Evolutionary conservation across 1,140 invertebrate genomes (phyloP), one percentile per base, ranked within the genome.

Genomic region (Rhagoletis pomonella): DNA sequence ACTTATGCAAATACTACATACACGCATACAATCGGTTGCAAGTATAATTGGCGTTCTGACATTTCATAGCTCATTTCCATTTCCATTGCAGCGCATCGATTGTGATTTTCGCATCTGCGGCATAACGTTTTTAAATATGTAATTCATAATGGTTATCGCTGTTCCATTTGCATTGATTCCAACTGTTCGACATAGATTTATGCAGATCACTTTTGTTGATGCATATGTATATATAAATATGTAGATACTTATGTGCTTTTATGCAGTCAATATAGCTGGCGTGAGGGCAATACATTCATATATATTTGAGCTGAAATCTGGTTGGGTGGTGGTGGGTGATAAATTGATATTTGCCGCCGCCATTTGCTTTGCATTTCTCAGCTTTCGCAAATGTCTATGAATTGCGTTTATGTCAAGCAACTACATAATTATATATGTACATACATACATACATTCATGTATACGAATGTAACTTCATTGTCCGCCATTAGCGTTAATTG

Each of bases 141-240:
- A 81, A 81, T 81, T 81, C 73, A 81, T 81, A 81, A 81, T 81
- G 73, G 55, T 81, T 81, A 81, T 55, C 73, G 73, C 47, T 55
- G 47, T 81, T 55, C 44, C 73, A 81, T 81, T 81, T 81, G 73
- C 73, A 81, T 81, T 81, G 73, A 81, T 81, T 81, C n/a, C 73
- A 55, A 50, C 73, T 81, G 73, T 81, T 55, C 73, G 73, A 81
- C 73, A 81, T 29, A 55, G 73, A 81, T 81, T 81, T 55, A 50
- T 81, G 73, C 47, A 19, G 73, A 81, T 55, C n/a, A 17, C 19
- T 29, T 55, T 7, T 39, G 17, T 64, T 17, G 9, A 64, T n/a
- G 17, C 17, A 64, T n/a, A 3, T n/a, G 9, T 64, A 64, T n/a
- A 64, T 12, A 17, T n/a, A 64, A 14, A 64, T 17, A 29, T 29